Evolutionary conservation across 2,888 invertebrate species (phyloP).

Genomic region (Liopterus haemorrhoidalis): DNA sequence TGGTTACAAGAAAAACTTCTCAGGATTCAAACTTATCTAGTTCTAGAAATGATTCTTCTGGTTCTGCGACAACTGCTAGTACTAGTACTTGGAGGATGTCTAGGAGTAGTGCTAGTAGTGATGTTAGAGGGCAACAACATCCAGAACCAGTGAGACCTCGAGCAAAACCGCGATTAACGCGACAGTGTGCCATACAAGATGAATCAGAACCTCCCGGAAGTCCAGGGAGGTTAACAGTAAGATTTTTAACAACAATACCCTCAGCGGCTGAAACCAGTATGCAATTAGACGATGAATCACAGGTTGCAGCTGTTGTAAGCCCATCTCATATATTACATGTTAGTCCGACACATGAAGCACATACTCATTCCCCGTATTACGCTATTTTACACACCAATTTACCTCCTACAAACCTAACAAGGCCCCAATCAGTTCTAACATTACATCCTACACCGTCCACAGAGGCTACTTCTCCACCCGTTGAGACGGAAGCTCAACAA

Average conservation of each 20-base stretch:
- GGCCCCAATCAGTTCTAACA: slow-evolving; percentile 45
- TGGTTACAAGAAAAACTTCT: slow-evolving; percentile 84
- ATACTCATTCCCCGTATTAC: slow-evolving; percentile 39
- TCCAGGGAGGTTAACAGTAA: slow-evolving; percentile 49
- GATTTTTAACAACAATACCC: slow-evolving; percentile 66
- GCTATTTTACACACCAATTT: slow-evolving; percentile 40
- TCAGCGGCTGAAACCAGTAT: slow-evolving; percentile 68
- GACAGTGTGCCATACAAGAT: slow-evolving; percentile 74
- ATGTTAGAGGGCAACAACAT: slow-evolving; percentile 37
- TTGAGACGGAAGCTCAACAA: slow-evolving; percentile 6
- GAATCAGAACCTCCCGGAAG: slow-evolving; percentile 61
- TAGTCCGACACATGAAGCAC: slow-evolving; percentile 15
- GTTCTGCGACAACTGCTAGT: slow-evolving; percentile 81
- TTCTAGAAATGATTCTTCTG: slow-evolving; percentile 86
- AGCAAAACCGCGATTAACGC: slow-evolving; percentile 67
- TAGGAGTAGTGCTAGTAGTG: slow-evolving; percentile 70
- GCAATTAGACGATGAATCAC: slow-evolving; percentile 58
- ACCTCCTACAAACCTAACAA: slow-evolving; percentile 25
- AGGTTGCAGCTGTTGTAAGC: slow-evolving; percentile 11
- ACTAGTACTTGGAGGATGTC: slow-evolving; percentile 87
- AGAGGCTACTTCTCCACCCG: no score
- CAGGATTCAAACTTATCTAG: slow-evolving; percentile 88
- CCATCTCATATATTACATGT: slow-evolving; percentile 10
- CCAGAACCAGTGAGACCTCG: slow-evolving; percentile 35
- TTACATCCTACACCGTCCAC: slow-evolving; percentile 41